Percentiles rank a stretch among this genome's conserved stretches.
Evolutionary conservation across 2,113 vertebrate genomes (phyloP).

Genomic region (Speoplatyrhinus poulsoni): DNA sequence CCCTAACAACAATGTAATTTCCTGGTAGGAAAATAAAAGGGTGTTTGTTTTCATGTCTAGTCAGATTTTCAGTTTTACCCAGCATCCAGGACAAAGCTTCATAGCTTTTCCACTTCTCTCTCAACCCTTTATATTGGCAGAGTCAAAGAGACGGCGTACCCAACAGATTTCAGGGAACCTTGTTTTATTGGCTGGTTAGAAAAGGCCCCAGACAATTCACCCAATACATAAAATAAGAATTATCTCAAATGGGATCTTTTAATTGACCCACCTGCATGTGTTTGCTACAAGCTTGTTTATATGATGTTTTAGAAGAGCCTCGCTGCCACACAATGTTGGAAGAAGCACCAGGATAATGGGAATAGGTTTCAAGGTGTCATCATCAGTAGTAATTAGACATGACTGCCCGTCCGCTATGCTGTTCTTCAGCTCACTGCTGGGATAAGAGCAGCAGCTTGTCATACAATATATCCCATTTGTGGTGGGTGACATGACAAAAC

Average conservation of each 20-base stretch:
- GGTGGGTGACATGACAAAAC: neutral
- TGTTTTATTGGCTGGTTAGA: no score
- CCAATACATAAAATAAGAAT: neutral
- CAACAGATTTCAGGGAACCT: no score
- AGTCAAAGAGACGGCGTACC: no score
- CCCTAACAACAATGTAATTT: neutral
- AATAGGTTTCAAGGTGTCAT: neutral
- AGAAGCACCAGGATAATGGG: no score
- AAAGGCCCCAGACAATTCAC: no score
- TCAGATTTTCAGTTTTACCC: neutral
- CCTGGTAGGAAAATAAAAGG: no score
- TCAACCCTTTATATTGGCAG: no score
- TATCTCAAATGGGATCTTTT: conserved; percentile 21
- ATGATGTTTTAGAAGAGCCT: conserved; percentile 31
- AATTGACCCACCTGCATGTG: conserved; percentile 38
- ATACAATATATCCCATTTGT: neutral
- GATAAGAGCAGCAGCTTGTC: neutral
- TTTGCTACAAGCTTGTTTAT: no score
- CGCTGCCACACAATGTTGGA: conserved; percentile 7
- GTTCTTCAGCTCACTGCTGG: neutral
- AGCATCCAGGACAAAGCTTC: no score
- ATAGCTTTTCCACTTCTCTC: no score
- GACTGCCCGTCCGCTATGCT: neutral
- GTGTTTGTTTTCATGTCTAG: neutral
- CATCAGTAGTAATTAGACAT: neutral